A percentile compares a stretch with the other conserved stretches of the same genome.
Conservation (phyloP, 2,797 vertebrate genomes). For the Rhinella marina region DNA sequence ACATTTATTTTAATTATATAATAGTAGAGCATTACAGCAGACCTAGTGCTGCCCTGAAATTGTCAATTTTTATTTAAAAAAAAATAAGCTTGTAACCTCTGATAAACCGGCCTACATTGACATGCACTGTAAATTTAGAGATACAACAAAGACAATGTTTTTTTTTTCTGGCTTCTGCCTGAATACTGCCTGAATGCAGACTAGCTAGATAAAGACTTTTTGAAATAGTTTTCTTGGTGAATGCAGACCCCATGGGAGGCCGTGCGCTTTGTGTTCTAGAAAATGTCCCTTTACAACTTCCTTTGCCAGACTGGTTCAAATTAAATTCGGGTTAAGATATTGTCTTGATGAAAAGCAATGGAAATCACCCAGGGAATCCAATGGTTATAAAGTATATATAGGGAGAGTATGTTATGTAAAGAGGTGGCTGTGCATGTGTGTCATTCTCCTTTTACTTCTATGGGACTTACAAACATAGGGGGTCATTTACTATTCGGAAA, state of each 20-base stretch:
- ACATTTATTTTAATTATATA: conserved; percentile 48
- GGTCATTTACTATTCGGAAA: too few species aligned
- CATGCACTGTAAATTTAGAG: conserved; percentile 7
- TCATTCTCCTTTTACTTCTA: too few species aligned
- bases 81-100: conserved; percentile 5
- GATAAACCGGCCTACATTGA: conserved; percentile 10
- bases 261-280: neutral
- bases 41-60: conserved; percentile 30
- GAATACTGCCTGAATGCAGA: neutral
- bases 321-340: conserved; percentile 13
- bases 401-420: too few species aligned
- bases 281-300: conserved; percentile 18
- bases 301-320: neutral
- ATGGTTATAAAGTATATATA: too few species aligned
- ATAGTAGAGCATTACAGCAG: conserved; percentile 31
- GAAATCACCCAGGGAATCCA: too few species aligned
- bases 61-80: conserved; percentile 22
- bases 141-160: neutral
- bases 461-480: too few species aligned
- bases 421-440: too few species aligned
- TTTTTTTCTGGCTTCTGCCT: neutral
- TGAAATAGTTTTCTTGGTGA: conserved; percentile 14
- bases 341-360: neutral
- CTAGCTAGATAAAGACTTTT: conserved; percentile 21
- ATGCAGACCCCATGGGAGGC: neutral